These are phyloP conservation scores for Bolinopsis microptera DNA, from an alignment of 37 sponge, comb jelly and placozoan genomes.

Conservation along the genomic window DNA sequence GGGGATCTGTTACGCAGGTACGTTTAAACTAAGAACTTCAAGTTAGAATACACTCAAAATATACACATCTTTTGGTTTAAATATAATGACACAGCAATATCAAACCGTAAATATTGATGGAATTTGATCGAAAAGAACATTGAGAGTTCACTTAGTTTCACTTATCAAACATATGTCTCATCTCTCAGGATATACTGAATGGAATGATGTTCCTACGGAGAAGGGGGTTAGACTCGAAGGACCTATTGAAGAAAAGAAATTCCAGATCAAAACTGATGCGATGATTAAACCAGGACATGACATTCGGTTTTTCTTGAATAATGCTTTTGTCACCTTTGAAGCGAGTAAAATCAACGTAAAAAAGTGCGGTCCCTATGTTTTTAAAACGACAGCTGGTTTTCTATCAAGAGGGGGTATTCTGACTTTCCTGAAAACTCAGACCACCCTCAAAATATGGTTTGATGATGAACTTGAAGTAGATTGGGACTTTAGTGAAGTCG, in stretches of 20 bases:
- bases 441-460: neutral
- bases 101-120: too few species aligned
- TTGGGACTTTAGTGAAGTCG: neutral
- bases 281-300: neutral
- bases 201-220: neutral
- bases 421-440: constrained; percentile 3
- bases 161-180: neutral
- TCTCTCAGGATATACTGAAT: neutral
- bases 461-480: neutral
- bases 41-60: too few species aligned
- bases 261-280: neutral
- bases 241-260: neutral
- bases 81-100: too few species aligned
- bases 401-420: neutral
- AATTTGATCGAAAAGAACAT: neutral
- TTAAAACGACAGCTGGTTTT: neutral
- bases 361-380: neutral
- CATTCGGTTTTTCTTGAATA: neutral
- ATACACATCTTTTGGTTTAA: too few species aligned
- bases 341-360: neutral
- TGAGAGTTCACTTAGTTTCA: neutral
- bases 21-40: too few species aligned
- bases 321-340: neutral
- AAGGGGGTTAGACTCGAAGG: neutral
- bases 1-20: too few species aligned